Conservation (phyloP, 92 coral and sea anemone genomes). For the Zoanthus sansibaricus region DNA sequence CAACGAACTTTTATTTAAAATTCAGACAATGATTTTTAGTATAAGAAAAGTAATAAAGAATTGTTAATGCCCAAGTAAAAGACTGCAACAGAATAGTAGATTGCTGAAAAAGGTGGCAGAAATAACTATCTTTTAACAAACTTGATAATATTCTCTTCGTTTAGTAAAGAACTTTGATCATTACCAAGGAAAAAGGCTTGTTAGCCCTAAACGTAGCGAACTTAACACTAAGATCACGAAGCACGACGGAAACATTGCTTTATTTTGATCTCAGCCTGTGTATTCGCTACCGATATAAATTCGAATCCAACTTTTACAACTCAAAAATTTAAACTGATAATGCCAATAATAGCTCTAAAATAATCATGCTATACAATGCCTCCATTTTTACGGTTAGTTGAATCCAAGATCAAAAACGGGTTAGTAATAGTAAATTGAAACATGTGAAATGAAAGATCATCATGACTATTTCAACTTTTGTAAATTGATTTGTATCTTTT, state of each 20-base stretch:
- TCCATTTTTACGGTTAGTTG: no score
- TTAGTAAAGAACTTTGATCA: background rate
- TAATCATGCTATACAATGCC: no score
- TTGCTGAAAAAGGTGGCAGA: background rate
- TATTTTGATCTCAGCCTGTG: background rate
- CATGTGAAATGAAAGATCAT: no score
- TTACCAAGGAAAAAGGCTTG: background rate
- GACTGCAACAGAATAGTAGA: background rate
- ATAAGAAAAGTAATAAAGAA: no score
- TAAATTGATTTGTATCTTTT: background rate
- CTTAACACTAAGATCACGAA: background rate
- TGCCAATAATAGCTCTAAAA: no score
- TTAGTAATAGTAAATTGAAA: no score
- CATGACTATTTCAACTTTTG: no score
- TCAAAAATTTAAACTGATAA: no score
- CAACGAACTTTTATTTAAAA: no score
- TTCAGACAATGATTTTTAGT: no score
- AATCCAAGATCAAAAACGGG: no score
- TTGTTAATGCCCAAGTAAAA: no score
- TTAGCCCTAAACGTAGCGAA: background rate
- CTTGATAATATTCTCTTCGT: background rate
- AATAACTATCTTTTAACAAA: background rate
- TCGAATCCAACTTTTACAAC: background rate
- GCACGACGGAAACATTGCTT: background rate
- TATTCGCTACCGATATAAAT: background rate